Evolutionary conservation across 2,888 invertebrate species (phyloP).

Genomic region (Silvanus unidentatus): DNA sequence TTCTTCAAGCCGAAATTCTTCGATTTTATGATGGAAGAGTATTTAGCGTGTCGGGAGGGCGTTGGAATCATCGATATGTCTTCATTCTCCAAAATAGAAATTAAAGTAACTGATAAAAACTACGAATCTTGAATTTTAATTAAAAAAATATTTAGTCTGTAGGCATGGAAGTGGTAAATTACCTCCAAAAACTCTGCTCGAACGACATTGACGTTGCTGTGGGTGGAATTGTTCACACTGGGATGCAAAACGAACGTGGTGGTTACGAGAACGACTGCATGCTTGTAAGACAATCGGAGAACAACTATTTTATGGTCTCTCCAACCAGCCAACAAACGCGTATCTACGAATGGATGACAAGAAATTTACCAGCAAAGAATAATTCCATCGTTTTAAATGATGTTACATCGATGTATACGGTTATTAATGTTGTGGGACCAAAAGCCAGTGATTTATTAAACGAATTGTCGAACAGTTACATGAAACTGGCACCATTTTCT

Average conservation of each 20-base stretch:
- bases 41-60: conserved; percentile 67
- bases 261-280: conserved; percentile 71
- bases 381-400: conserved; percentile 59
- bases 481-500: conserved; percentile 58
- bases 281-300: conserved; percentile 57
- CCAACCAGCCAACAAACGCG: conserved; percentile 72
- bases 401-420: conserved; percentile 68
- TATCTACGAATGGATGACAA: conserved; percentile 62
- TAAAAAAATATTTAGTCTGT: conserved; percentile 50
- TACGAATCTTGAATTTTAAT: too few relatives aligned
- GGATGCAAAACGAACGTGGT: conserved; percentile 65
- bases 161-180: conserved; percentile 54
- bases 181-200: conserved; percentile 60
- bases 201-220: conserved; percentile 61
- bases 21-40: conserved; percentile 63
- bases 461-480: conserved; percentile 59
- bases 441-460: conserved; percentile 59
- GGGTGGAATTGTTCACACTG: conserved; percentile 61
- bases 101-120: too few relatives aligned
- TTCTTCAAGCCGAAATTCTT: conserved; percentile 66
- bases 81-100: conserved; percentile 69
- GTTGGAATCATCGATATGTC: conserved; percentile 76
- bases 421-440: conserved; percentile 65
- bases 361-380: conserved; percentile 54
- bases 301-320: conserved; percentile 71